Conservation (phyloP, 2,113 vertebrate genomes). For the Monarcha castaneiventris region DNA sequence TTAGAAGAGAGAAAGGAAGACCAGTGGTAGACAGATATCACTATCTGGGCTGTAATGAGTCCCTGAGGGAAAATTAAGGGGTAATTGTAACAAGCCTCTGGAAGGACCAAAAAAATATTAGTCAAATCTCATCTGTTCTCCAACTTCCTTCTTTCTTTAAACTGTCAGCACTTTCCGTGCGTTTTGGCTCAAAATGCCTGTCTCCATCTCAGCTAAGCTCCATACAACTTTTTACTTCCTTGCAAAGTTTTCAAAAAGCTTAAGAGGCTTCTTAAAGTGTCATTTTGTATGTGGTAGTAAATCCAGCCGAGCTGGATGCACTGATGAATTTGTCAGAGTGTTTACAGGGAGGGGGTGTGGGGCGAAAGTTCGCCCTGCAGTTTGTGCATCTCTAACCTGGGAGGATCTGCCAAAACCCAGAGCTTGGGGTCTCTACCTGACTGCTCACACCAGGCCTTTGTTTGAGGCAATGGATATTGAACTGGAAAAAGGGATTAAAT, state of each 20-base stretch:
- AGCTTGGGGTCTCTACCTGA: not conserved
- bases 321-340: not conserved
- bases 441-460: not conserved
- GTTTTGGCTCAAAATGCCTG: constrained; percentile 24
- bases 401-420: not conserved
- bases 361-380: not conserved
- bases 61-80: constrained; percentile 15
- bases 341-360: not conserved
- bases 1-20: constrained; percentile 29
- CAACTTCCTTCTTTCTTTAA: constrained; percentile 38
- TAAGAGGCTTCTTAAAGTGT: constrained; percentile 17
- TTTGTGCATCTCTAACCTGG: not conserved
- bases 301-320: not conserved
- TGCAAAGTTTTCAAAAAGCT: constrained; percentile 32
- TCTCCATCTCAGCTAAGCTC: constrained; percentile 42
- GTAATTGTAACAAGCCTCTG: constrained; percentile 33
- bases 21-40: not conserved
- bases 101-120: constrained; percentile 18
- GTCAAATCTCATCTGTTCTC: constrained; percentile 4
- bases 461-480: not conserved
- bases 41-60: constrained; percentile 28
- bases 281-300: not conserved
- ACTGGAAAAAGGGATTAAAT: not conserved
- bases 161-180: constrained; percentile 31
- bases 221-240: constrained; percentile 6